These are phyloP conservation scores for Rhinophrynus dorsalis DNA, from an alignment of 2,797 vertebrate genomes.

Conservation along the genomic window DNA sequence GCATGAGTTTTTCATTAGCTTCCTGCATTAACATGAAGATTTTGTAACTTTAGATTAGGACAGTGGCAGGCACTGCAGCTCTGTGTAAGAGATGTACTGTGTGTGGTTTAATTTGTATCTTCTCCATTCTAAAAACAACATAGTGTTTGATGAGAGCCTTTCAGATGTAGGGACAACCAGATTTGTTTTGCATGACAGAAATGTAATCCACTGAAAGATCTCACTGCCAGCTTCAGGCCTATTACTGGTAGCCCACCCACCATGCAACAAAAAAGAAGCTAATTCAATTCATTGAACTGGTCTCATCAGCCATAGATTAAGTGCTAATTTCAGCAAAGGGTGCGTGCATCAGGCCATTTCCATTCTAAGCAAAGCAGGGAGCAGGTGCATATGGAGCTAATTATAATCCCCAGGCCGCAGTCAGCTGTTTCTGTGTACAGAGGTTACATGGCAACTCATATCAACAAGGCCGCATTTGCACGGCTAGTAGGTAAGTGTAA, in stretches of 20 bases:
- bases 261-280: background rate
- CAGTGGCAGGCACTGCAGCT: no score
- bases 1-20: no score
- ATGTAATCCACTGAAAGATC: background rate
- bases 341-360: slow-evolving; percentile 1
- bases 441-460: slow-evolving; percentile 37
- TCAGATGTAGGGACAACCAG: background rate
- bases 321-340: slow-evolving; percentile 7
- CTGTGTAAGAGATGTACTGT: no score
- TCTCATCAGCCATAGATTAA: slow-evolving; percentile 4
- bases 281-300: background rate
- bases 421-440: slow-evolving; percentile 41
- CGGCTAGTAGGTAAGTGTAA: background rate
- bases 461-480: slow-evolving; percentile 23
- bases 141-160: background rate
- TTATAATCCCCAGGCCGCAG: slow-evolving; percentile 12
- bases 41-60: no score
- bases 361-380: slow-evolving; percentile 5
- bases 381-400: slow-evolving; percentile 34
- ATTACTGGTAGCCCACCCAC: background rate
- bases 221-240: background rate
- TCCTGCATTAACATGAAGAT: no score
- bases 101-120: no score
- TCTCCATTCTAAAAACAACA: background rate
- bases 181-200: background rate